Evolutionary conservation across 2,888 invertebrate species (phyloP).

Genomic region (Ormyrus labotus): DNA sequence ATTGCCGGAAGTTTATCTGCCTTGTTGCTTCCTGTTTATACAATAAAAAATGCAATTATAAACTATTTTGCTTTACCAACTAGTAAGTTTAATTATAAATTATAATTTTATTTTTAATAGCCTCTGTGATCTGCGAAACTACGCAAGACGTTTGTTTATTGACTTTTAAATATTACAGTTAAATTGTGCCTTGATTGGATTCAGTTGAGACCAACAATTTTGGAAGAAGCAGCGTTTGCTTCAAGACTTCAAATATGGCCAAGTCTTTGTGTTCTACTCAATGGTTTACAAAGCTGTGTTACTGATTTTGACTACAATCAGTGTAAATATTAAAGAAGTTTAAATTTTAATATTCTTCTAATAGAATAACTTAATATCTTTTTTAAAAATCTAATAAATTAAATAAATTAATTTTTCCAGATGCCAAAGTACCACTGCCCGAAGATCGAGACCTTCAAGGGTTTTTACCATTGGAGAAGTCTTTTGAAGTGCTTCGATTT

Average conservation of each 20-base stretch:
- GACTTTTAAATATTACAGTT: slow-evolving; percentile 76
- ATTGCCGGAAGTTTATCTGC: slow-evolving; percentile 83
- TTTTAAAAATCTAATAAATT: not conserved
- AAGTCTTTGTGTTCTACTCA: slow-evolving; percentile 85
- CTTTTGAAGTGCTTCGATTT: slow-evolving; percentile 78
- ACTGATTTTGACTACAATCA: slow-evolving; percentile 77
- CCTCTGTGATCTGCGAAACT: not conserved
- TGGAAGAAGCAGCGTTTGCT: slow-evolving; percentile 78
- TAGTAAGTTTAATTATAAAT: slow-evolving; percentile 74
- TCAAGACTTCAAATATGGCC: slow-evolving; percentile 86
- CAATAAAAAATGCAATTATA: slow-evolving; percentile 81
- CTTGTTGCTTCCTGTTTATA: slow-evolving; percentile 83
- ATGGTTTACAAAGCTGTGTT: slow-evolving; percentile 79
- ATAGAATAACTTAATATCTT: not conserved
- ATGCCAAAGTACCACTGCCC: slow-evolving; percentile 82
- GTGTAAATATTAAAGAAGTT: slow-evolving; percentile 72
- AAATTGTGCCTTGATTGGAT: slow-evolving; percentile 88
- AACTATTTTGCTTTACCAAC: slow-evolving; percentile 84
- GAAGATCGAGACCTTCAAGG: slow-evolving; percentile 89
- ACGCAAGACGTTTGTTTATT: slow-evolving; percentile 13
- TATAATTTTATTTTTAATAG: slow-evolving; percentile 5
- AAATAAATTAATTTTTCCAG: slow-evolving; percentile 71
- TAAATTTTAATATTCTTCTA: slow-evolving; percentile 15
- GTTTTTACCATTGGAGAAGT: slow-evolving; percentile 84
- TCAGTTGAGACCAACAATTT: slow-evolving; percentile 77